Evolutionary conservation across 2,113 vertebrate species (phyloP).

Genomic region (Pedionomus torquatus): DNA sequence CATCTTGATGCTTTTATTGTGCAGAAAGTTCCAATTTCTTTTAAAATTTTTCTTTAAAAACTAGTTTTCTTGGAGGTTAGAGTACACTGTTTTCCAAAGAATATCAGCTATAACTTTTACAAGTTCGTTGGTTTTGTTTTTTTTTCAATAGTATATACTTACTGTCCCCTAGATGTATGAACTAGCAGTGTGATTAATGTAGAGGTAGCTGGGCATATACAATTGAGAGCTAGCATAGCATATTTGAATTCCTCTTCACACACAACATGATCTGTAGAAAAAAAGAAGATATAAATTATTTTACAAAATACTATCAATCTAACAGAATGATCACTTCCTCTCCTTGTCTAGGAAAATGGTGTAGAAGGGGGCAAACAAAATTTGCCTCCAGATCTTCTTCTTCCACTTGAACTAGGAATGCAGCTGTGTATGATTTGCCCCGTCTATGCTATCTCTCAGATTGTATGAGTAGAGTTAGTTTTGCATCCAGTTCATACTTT

Average conservation of each 20-base stretch:
- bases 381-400: neutral
- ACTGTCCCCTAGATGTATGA: conserved; percentile 96
- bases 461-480: neutral
- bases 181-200: conserved; percentile 95
- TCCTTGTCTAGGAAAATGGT: neutral
- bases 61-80: neutral
- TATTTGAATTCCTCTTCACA: conserved; percentile 99
- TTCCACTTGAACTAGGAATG: neutral
- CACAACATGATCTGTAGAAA: conserved; percentile 92
- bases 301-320: neutral
- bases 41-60: neutral
- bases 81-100: neutral
- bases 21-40: neutral
- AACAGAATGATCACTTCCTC: neutral
- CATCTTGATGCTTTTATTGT: neutral
- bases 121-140: neutral
- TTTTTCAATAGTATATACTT: conserved; percentile 73
- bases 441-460: neutral
- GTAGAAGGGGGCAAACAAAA: neutral
- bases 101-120: neutral
- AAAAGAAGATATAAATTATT: neutral
- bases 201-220: conserved; percentile 94
- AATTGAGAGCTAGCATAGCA: conserved; percentile 95
- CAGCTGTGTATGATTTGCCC: neutral
- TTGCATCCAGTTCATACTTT: neutral